Percentiles rank a stretch among this genome's conserved stretches.
phyloP scores from a whole-genome alignment of 2,797 vertebrate genomes.

The Catostomus latipinnis region DNA sequence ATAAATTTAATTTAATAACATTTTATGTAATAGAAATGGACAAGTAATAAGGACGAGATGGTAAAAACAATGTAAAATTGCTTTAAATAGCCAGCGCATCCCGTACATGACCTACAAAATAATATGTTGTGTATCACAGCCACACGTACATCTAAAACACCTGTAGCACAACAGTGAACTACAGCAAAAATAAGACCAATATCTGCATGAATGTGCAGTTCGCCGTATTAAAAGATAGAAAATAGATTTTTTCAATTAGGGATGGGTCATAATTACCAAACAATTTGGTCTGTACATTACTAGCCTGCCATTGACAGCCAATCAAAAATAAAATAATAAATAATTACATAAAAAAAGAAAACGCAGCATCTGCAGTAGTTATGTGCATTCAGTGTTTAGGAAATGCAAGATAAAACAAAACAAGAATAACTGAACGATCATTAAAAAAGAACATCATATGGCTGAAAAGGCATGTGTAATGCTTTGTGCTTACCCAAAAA shows the following conservation, averaged over 20 bases:
- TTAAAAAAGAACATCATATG: not conserved
- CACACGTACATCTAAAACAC: conserved; percentile 28
- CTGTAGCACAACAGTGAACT: conserved; percentile 13
- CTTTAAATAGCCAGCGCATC: conserved; percentile 33
- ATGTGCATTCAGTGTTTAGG: conserved; percentile 14
- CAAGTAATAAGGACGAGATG: conserved; percentile 28
- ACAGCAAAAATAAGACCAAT: conserved; percentile 30
- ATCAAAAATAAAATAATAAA: conserved; percentile 53
- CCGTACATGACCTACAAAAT: conserved; percentile 23
- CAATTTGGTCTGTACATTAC: conserved; percentile 48
- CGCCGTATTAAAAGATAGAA: not conserved
- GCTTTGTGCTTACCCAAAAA: not conserved
- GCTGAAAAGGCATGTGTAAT: not conserved
- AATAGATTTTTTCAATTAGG: not conserved
- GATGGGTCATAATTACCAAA: conserved; percentile 23
- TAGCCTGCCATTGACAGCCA: conserved; percentile 23
- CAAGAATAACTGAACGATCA: not conserved
- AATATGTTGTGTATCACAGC: conserved; percentile 26
- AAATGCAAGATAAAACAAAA: not conserved
- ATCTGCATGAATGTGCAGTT: not conserved
- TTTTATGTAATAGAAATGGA: conserved; percentile 43
- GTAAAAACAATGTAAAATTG: conserved; percentile 22
- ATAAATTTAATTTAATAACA: not conserved
- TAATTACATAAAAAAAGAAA: conserved; percentile 47
- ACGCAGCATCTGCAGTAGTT: not conserved